phyloP scores from a whole-genome alignment of 1,140 invertebrate genomes.

The Pseudomyrmex sp. region DNA sequence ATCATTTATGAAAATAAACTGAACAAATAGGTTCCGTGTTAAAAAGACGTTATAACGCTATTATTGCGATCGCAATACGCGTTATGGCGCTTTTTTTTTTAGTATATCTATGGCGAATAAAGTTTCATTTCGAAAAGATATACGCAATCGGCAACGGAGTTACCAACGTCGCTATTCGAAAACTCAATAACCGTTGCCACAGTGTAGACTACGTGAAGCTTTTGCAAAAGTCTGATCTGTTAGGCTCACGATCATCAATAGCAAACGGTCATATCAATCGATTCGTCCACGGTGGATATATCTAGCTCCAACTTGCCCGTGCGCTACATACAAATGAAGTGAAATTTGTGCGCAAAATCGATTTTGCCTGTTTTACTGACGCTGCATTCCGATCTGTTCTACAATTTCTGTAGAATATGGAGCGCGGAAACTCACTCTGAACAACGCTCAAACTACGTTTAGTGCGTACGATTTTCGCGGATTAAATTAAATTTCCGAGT shows the following conservation, averaged over 20 bases:
- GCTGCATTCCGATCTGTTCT: not conserved
- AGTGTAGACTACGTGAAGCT: slow-evolving; percentile 8
- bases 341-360: slow-evolving; percentile 21
- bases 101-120: not conserved
- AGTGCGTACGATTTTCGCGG: not conserved
- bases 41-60: not conserved
- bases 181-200: slow-evolving; percentile 9
- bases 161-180: not conserved
- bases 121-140: not conserved
- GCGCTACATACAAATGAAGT: slow-evolving; percentile 16
- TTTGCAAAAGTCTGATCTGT: slow-evolving; percentile 22
- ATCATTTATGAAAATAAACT: not conserved
- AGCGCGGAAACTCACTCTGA: not conserved
- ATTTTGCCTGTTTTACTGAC: slow-evolving; percentile 40
- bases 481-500: not conserved
- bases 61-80: not conserved
- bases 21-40: not conserved
- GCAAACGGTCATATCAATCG: slow-evolving; percentile 30
- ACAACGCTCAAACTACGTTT: not conserved
- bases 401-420: not conserved
- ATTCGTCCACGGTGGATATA: slow-evolving; percentile 7
- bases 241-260: slow-evolving; percentile 29
- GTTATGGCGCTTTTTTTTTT: not conserved
- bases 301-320: not conserved
- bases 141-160: not conserved